phyloP scores from a whole-genome alignment of 1,140 invertebrate species.

The Drosophila grimshawi region DNA sequence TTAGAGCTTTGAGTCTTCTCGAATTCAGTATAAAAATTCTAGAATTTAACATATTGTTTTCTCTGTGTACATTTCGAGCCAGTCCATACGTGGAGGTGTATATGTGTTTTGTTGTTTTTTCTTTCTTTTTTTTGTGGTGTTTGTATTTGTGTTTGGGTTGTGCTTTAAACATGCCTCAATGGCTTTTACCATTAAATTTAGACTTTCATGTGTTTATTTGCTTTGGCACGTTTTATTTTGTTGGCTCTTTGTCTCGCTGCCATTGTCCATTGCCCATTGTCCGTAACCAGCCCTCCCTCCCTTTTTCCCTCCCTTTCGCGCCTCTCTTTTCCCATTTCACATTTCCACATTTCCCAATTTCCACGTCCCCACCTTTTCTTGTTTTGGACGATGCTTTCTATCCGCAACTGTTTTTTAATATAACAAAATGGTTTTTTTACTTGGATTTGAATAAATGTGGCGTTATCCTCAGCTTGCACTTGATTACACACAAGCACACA shows the following conservation, averaged over 20 bases:
- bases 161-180: conserved; percentile 71
- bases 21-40: too few species aligned
- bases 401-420: conserved; percentile 76
- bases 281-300: not conserved
- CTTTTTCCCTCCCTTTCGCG: not conserved
- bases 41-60: too few species aligned
- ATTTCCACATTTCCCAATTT: not conserved
- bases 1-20: too few species aligned
- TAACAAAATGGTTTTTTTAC: conserved; percentile 76
- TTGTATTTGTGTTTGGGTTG: conserved; percentile 21
- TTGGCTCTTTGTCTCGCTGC: conserved; percentile 61
- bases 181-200: conserved; percentile 78
- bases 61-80: not conserved
- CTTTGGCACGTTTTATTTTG: conserved; percentile 73
- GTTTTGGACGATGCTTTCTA: conserved; percentile 5
- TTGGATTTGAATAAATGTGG: conserved; percentile 77
- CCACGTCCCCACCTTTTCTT: conserved; percentile 10
- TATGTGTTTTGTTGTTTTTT: conserved; percentile 2
- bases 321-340: not conserved
- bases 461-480: conserved; percentile 39
- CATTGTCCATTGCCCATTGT: conserved; percentile 28
- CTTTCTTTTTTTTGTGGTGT: not conserved
- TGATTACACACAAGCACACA: conserved; percentile 18
- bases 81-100: conserved; percentile 3
- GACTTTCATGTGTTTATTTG: conserved; percentile 82